phyloP scores from a whole-genome alignment of 1,140 invertebrate species.

The Tetramorium alpestre region DNA sequence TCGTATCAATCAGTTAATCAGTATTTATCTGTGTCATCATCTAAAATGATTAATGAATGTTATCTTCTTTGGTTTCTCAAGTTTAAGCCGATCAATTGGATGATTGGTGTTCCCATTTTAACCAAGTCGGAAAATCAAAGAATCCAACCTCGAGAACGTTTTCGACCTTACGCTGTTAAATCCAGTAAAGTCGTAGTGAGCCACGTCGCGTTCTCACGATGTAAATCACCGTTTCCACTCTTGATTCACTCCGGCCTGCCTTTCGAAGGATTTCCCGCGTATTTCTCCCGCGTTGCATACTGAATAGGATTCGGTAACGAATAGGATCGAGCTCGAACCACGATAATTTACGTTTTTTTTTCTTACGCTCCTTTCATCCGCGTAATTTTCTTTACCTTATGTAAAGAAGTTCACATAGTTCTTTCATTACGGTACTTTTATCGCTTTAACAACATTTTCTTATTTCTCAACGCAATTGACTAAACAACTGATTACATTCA shows the following conservation, averaged over 20 bases:
- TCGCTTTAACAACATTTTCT: neutral
- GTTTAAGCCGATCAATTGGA: constrained; percentile 20
- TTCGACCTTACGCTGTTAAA: constrained; percentile 51
- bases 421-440: neutral
- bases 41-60: neutral
- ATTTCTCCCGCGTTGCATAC: constrained; percentile 41
- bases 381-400: neutral
- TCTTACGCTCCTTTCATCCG: neutral
- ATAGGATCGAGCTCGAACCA: neutral
- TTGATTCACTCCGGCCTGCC: neutral
- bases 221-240: constrained; percentile 61
- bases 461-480: neutral
- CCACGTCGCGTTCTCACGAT: constrained; percentile 43
- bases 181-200: constrained; percentile 38
- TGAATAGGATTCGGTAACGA: constrained; percentile 40
- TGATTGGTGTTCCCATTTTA: constrained; percentile 37
- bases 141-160: neutral
- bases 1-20: neutral
- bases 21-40: neutral
- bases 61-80: neutral
- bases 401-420: neutral
- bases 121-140: constrained; percentile 13
- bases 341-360: constrained; percentile 30
- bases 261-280: constrained; percentile 53
- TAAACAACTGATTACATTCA: neutral